Evolutionary conservation across 2,113 vertebrate species (phyloP).

Genomic region (Dipodomys ordii): DNA sequence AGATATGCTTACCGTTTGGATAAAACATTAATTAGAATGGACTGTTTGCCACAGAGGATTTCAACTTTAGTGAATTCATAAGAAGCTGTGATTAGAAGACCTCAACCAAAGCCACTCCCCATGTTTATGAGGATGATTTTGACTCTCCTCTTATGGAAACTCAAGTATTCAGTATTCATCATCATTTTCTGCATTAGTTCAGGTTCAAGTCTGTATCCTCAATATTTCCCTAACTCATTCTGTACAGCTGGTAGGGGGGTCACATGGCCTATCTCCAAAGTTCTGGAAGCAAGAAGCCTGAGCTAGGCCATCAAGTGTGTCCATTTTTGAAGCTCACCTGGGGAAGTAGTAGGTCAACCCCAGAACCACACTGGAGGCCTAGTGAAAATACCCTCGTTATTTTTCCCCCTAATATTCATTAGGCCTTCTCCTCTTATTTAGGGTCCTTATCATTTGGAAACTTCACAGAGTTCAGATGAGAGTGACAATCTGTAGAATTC

Average conservation of each 20-base stretch:
- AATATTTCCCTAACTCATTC: conserved; percentile 59
- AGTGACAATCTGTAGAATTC: conserved; percentile 58
- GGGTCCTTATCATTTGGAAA: conserved; percentile 70
- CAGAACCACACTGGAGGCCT: conserved; percentile 64
- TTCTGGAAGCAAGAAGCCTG: conserved; percentile 57
- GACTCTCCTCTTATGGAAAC: conserved; percentile 55
- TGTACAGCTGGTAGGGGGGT: conserved; percentile 50
- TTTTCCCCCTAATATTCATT: conserved; percentile 72
- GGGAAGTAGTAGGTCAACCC: conserved; percentile 56
- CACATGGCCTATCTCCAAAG: conserved; percentile 68
- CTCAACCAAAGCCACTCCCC: conserved; percentile 33
- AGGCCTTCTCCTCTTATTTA: conserved; percentile 73
- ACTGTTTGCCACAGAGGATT: conserved; percentile 70
- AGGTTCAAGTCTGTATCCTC: conserved; percentile 9
- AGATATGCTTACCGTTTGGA: conserved; percentile 61
- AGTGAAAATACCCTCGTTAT: conserved; percentile 69
- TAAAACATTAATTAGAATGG: conserved; percentile 72
- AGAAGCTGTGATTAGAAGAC: conserved; percentile 18
- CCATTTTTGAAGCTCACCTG: conserved; percentile 60
- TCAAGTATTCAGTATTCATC: conserved; percentile 46
- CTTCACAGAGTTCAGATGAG: conserved; percentile 64
- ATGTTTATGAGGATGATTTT: conserved; percentile 1
- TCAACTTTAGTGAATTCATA: conserved; percentile 61
- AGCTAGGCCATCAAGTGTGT: conserved; percentile 55
- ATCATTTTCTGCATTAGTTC: conserved; percentile 50